Evolutionary conservation across 1,140 invertebrate genomes (phyloP).

Genomic region (Cepaea nemoralis): DNA sequence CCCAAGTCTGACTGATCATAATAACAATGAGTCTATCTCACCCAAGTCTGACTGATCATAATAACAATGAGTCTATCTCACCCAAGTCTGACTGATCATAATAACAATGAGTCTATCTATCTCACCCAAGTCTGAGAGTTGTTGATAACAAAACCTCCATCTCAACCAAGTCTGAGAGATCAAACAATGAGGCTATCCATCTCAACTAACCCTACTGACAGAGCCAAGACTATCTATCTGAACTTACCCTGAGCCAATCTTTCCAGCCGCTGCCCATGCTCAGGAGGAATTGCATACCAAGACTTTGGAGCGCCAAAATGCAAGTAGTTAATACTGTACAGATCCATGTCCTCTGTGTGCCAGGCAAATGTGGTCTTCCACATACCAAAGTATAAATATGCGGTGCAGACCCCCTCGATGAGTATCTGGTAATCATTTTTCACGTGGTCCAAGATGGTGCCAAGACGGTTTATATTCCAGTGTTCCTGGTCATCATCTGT

Average conservation of each 20-base stretch:
- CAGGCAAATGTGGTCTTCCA: slow-evolving; percentile 99
- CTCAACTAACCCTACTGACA: no score
- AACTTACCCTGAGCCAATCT: slow-evolving; percentile 81
- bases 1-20: no score
- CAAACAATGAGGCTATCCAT: no score
- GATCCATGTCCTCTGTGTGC: slow-evolving; percentile 99
- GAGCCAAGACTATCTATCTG: no score
- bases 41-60: no score
- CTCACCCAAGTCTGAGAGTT: no score
- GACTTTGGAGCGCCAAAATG: slow-evolving; percentile 96
- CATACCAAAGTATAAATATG: slow-evolving; percentile 99
- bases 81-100: no score
- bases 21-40: no score
- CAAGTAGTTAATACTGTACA: slow-evolving; percentile 98
- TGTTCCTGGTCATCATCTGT: slow-evolving; percentile 83
- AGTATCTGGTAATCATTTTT: slow-evolving; percentile 95
- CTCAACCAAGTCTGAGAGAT: no score
- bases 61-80: no score
- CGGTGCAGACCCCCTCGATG: slow-evolving; percentile 98
- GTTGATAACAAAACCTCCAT: no score
- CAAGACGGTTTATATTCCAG: slow-evolving; percentile 96
- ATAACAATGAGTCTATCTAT: no score
- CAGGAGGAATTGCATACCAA: slow-evolving; percentile 94
- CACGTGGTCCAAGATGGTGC: slow-evolving; percentile 93
- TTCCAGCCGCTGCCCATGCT: slow-evolving; percentile 92